Evolutionary conservation across 2,888 invertebrate genomes (phyloP).

Genomic region (Hyposoter didymator): DNA sequence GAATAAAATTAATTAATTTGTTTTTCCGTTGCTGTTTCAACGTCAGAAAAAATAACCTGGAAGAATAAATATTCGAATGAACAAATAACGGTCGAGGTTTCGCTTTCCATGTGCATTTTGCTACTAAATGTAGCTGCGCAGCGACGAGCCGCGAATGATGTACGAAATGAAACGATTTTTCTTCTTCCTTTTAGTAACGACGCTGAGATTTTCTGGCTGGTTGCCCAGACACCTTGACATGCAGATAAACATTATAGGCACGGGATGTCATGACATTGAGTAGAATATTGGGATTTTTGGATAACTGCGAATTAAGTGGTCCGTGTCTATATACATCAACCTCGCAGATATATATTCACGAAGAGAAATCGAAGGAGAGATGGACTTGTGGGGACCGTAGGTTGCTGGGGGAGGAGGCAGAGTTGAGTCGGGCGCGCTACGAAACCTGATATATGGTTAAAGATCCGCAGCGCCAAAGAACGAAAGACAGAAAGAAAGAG

Average conservation of each 20-base stretch:
- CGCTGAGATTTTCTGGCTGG: constrained; percentile 57
- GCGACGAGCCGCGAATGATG: constrained; percentile 65
- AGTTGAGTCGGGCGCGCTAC: constrained; percentile 58
- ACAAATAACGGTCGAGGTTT: neutral
- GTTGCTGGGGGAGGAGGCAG: constrained; percentile 34
- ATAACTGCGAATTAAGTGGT: constrained; percentile 1
- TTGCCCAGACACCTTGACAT: neutral
- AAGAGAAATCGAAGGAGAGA: constrained; percentile 47
- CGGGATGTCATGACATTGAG: constrained; percentile 25
- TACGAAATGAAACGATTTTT: constrained; percentile 73
- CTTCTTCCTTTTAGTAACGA: constrained; percentile 71
- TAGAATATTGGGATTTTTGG: constrained; percentile 34
- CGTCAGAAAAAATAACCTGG: neutral
- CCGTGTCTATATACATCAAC: neutral
- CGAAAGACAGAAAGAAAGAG: constrained; percentile 40
- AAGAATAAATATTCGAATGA: neutral
- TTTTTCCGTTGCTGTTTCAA: neutral
- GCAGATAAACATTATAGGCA: constrained; percentile 39
- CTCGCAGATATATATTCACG: constrained; percentile 3
- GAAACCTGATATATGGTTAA: constrained; percentile 73
- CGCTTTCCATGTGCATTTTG: neutral
- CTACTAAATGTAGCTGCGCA: neutral
- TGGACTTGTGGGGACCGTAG: constrained; percentile 33
- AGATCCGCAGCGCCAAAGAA: constrained; percentile 66
- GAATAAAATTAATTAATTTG: neutral